phyloP scores from a whole-genome alignment of 2,113 vertebrate species.

The Scomber scombrus region DNA sequence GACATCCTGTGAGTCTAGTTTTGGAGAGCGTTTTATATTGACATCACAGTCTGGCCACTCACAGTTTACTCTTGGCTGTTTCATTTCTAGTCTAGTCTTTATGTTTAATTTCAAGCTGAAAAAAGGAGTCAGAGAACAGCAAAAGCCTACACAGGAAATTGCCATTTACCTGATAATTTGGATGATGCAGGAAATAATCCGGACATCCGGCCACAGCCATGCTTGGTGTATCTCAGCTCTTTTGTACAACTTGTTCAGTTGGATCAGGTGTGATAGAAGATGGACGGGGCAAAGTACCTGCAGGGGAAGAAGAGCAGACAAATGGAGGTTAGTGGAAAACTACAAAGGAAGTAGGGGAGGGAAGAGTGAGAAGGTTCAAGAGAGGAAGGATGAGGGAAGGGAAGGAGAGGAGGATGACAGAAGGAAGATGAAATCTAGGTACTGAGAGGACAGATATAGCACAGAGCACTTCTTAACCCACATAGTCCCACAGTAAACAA shows the following conservation, averaged over 20 bases:
- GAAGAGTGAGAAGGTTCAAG: not conserved
- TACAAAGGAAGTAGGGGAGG: not conserved
- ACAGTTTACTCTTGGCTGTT: not conserved
- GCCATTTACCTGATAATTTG: slow-evolving; percentile 85
- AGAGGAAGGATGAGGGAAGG: slow-evolving; percentile 16
- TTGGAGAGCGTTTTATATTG: not conserved
- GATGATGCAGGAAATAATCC: slow-evolving; percentile 92
- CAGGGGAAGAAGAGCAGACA: slow-evolving; percentile 30
- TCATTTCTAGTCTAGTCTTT: not conserved
- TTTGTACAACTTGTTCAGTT: slow-evolving; percentile 71
- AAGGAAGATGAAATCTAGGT: slow-evolving; percentile 39
- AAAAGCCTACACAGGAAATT: not conserved
- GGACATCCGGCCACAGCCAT: slow-evolving; percentile 94
- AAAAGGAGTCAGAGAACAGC: no score
- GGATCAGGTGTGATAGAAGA: slow-evolving; percentile 70
- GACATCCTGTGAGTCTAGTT: not conserved
- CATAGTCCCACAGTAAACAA: slow-evolving; percentile 63
- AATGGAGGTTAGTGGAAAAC: slow-evolving; percentile 49
- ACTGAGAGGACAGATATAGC: slow-evolving; percentile 64
- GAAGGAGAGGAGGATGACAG: slow-evolving; percentile 41
- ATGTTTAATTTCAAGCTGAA: no score
- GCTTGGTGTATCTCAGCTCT: slow-evolving; percentile 55
- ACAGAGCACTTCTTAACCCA: slow-evolving; percentile 72
- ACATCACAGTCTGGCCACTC: not conserved
- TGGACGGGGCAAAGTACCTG: slow-evolving; percentile 51